Base-by-base conservation (phyloP, 2,888 invertebrate species). In the Itoplectis maculator region DNA sequence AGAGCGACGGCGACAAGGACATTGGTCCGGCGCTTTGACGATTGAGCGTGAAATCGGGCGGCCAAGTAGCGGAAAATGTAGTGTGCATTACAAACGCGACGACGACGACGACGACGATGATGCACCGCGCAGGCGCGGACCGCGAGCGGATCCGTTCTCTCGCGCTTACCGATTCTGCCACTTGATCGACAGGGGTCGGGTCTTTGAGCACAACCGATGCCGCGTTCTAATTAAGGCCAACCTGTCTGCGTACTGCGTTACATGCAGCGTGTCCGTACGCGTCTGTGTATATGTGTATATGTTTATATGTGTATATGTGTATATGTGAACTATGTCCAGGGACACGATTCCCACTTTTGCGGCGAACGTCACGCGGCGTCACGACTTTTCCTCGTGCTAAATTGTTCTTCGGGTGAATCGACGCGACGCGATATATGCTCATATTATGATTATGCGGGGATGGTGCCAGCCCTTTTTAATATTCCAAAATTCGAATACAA, bases 11-110 rank as follows among this genome's bases (percentile, higher is more conserved):
- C 86, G 87, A 87, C 90, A 89, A 91, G 91, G 90, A 88, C 90
- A 87, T 80, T 72, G 29, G 56, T 51, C 68, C 77, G 81, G 83
- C 87, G 86, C 91, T 91, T 92, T 91, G 91, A 91, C 81, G 88
- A 86, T 86, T 87, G 87, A 88, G 89, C 90, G 89, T 90, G 86
- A 91, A 92, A 91, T 91, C 88, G 88, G 84, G 86, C 59, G n/a
- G n/a, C 45, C 91, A 92, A 92, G 89, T 90, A 91, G 91, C 90
- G 92, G 91, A 90, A 92, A 92, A 90, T 91, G n/a, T n/a, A n/a
- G 86, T 91, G 88, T 56, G 40, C 13, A 42, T 69, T 0, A 56
- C 13, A 37, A 9, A 1, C 61, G 37, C 35, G 35, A 45, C n/a
- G n/a, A 13, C 59, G 45, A 13, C 47, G 13, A 3, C 37, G 13